Base-by-base conservation (phyloP, 2,888 invertebrate genomes). In the Drosophila lacicola region DNA sequence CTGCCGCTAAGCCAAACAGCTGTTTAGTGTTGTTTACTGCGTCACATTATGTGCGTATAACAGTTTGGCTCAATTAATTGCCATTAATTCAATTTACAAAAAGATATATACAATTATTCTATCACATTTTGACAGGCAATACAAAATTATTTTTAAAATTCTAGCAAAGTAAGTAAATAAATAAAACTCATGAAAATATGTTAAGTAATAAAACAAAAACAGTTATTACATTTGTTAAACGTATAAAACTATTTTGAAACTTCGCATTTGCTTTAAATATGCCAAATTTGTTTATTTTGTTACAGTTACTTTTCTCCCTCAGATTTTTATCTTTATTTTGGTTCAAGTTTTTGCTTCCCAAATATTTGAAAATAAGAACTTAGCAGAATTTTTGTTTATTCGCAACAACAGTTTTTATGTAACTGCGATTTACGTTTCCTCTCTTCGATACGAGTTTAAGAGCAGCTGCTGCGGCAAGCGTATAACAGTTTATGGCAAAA, bases 11-110 rank as follows among this genome's bases (percentile, higher is more conserved):
- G 45, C 21, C 44, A 5, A 85, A 73, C 83, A 85, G 80, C 76
- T 81, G 82, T 70, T 78, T 44, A 33, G 37, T 21, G 29, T 76
- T 76, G 75, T 74, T 75, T 78, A 78, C 74, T 64, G 56, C 74
- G 45, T n/a, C 47, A 41, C 50, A 68, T 51, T 36, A 45, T 11
- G 11, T 11, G 57, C 53, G 53, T 76, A 76, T 76, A 71, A 74
- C 77, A 74, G 64, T 53, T 64, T 55, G 8, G 2, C 11, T 21
- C n/a, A 44, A 70, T 42, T 55, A 64, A 64, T 53, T 55, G 41
- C 25, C 14, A 11, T 44, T 56, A 56, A 67, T 67, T 74, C 13
- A 55, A 44, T 60, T 49, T 44, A 17, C 8, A 14, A 4, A 36
- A 37, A n/a, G 44, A 19, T 17, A 41, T 33, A 9, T 9, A n/a